These are phyloP conservation scores for Allacma fusca DNA, from an alignment of 2,888 invertebrate genomes.

Conservation along the genomic window DNA sequence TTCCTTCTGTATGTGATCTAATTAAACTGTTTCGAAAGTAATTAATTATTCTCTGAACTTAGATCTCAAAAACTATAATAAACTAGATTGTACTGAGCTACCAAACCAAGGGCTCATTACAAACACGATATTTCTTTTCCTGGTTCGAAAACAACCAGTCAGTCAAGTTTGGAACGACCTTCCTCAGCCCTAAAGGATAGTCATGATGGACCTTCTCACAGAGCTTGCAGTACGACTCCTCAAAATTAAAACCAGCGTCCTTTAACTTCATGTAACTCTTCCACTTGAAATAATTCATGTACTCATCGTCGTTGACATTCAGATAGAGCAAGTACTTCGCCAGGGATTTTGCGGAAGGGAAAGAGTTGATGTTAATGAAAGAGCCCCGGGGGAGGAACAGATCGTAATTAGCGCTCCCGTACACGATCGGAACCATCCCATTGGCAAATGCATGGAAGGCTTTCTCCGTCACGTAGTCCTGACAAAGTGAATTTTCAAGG, in stretches of 20 bases:
- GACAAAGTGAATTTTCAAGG: slow-evolving; percentile 4
- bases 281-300: background rate
- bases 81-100: too few species aligned
- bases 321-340: background rate
- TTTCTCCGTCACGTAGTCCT: slow-evolving; percentile 21
- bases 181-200: background rate
- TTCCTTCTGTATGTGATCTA: too few species aligned
- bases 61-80: too few species aligned
- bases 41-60: too few species aligned
- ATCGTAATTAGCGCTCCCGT: slow-evolving; percentile 9
- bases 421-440: slow-evolving; percentile 14
- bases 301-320: background rate
- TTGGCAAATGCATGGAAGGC: background rate
- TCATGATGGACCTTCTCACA: background rate
- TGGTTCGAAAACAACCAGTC: background rate
- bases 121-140: background rate
- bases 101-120: background rate
- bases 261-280: background rate
- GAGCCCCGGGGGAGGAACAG: background rate
- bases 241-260: background rate
- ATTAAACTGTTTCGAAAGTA: too few species aligned
- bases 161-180: background rate
- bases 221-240: background rate
- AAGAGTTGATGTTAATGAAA: background rate
- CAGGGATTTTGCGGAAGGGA: background rate